Conservation (phyloP, 2,888 invertebrate genomes). For the Drosophila nr. fundita region DNA sequence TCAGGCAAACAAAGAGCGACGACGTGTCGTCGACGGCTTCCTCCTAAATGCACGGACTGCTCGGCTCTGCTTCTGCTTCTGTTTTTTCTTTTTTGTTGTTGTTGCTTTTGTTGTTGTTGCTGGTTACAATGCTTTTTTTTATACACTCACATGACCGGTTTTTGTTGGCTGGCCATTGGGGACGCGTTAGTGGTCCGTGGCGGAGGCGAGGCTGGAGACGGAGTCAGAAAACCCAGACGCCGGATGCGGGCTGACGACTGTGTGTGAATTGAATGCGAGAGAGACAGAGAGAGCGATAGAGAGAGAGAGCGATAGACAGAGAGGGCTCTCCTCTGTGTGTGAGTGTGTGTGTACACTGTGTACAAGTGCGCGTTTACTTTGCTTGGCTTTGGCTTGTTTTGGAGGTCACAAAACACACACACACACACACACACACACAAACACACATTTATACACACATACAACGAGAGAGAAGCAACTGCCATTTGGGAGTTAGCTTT, state of each 20-base stretch:
- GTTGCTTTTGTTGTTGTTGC: constrained; percentile 28
- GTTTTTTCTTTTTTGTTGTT: constrained; percentile 16
- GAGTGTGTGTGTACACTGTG: constrained; percentile 25
- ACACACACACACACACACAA: constrained; percentile 12
- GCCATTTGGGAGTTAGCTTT: constrained; percentile 82
- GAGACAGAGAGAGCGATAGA: neutral
- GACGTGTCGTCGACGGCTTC: constrained; percentile 40
- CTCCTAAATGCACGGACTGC: constrained; percentile 77
- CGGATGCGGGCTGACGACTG: constrained; percentile 55
- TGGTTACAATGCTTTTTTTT: constrained; percentile 52
- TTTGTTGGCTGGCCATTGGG: constrained; percentile 80
- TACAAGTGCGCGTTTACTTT: constrained; percentile 66
- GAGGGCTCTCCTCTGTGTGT: neutral
- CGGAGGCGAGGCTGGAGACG: constrained; percentile 27
- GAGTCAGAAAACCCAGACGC: constrained; percentile 23
- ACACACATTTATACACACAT: constrained; percentile 7
- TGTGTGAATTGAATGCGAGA: neutral
- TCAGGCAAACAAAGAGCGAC: constrained; percentile 68
- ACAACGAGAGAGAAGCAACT: constrained; percentile 20
- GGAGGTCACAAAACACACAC: constrained; percentile 66
- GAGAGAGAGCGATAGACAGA: neutral
- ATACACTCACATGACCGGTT: constrained; percentile 66
- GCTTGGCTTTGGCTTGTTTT: constrained; percentile 73
- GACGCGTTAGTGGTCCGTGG: constrained; percentile 79
- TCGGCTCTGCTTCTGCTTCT: constrained; percentile 38